Evolutionary conservation across 2,888 invertebrate species (phyloP), one percentile per base, ranked within the genome.

Genomic region (Acleris holmiana): DNA sequence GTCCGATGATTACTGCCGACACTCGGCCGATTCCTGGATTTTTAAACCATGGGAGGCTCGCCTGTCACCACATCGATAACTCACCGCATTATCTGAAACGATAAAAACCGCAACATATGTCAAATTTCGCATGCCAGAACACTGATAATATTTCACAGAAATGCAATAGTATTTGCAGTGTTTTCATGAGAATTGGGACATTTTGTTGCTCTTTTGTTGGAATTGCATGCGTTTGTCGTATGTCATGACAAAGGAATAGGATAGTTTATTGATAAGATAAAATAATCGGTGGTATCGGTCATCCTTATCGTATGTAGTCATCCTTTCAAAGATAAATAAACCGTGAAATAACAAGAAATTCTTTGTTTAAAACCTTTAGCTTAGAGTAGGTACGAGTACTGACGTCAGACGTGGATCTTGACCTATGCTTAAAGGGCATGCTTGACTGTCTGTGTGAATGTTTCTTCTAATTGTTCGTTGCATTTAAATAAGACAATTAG

Each of bases 41-140:
- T 87, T 84, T 87, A 88, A 87, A 85, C 82, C 80, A 80, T 79
- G 68, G 68, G 68, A 66, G 71, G 75, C 23, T 71, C 77, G 77
- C 75, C 71, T 71, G 78, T 77, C 77, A 73, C 68, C 68, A 59
- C 73, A 68, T 73, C 74, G 57, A 67, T 68, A 68, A 69, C 72
- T 67, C 63, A 61, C 46, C 62, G 48, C 59, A 18, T 55, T 65
- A 55, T 60, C 55, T 41, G 44, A 35, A 29, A 40, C 46, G 60
- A 65, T 60, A 60, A 60, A 49, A 54, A 50, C 49, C 44, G 59
- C 59, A 23, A 53, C 53, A 54, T 53, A 40, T 51, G 47, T 47
- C 53, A 57, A 23, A 53, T 58, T 47, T 58, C 23, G 61, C 61
- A 23, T 53, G 18, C 57, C 53, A 53, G 23, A 19, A 25, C 40